These are phyloP conservation scores for Danio rerio DNA, from an alignment of 2,113 vertebrate species.

Conservation along the genomic window DNA sequence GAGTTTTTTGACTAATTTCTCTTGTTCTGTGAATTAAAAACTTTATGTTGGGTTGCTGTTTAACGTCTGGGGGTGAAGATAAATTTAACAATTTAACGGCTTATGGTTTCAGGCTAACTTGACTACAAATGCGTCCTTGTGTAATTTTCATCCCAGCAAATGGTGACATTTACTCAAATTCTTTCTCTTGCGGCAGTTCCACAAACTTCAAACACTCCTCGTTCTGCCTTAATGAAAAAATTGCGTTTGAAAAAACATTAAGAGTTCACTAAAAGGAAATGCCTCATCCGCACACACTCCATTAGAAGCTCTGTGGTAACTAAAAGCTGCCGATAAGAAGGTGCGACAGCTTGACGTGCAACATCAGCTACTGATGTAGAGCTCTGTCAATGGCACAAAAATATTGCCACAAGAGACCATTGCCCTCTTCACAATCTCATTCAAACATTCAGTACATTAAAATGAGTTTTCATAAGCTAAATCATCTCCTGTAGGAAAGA, in stretches of 20 bases:
- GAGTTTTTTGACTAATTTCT: not conserved
- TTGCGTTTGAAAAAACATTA: not conserved
- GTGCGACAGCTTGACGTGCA: not conserved
- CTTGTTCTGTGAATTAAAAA: not conserved
- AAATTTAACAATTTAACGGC: not conserved
- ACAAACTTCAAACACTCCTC: not conserved
- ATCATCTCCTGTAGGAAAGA: not conserved
- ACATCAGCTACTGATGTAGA: not conserved
- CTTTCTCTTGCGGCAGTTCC: not conserved
- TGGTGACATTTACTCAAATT: not conserved
- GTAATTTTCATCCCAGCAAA: not conserved
- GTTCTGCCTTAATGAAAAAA: not conserved
- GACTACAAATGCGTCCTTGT: not conserved
- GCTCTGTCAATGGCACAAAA: not conserved
- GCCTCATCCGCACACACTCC: not conserved
- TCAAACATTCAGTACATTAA: constrained; percentile 21
- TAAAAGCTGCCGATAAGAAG: constrained; percentile 17
- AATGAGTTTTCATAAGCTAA: constrained; percentile 27
- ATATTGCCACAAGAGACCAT: not conserved
- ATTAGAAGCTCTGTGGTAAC: not conserved
- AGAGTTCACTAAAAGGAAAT: constrained; percentile 6
- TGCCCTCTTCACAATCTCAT: not conserved
- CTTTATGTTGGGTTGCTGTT: not conserved
- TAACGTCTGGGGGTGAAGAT: constrained; percentile 5
- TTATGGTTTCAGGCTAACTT: not conserved